Base-by-base conservation (phyloP, 2,797 vertebrate species). In the Acipenser oxyrinchus region DNA sequence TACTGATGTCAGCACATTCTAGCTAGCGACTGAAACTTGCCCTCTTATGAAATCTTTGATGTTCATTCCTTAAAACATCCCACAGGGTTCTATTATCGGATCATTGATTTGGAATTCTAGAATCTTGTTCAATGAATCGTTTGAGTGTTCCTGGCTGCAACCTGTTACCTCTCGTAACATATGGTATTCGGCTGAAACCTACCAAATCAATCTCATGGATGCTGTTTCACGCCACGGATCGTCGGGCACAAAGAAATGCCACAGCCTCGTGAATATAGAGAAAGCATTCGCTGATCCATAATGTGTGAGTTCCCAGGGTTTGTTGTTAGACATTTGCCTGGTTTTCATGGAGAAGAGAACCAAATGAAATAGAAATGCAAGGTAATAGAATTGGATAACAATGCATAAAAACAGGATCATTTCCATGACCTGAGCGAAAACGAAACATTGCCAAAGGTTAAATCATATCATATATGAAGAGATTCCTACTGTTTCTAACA, bases 91-190 rank as follows among this genome's bases (percentile, higher is more conserved):
- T 23, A 65, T 71, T 68, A 71, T 71, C 37, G 51, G 59, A 63
- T 60, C 53, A 61, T 65, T 71, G 62, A 64, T 68, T 65, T 62
- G 15, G 13, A 65, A 62, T 55, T 23, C 48, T 63, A 53, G 57
- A 68, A 51, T 58, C 50, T 55, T 65, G 6, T 62, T 59, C 51
- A 10, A 10, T 59, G 66, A 68, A 62, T 68, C 61, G 70, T 51
- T 68, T 65, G 53, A 68, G 48, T 71, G 59, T 48, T 5, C 18
- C 51, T 60, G 66, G 60, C 58, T 68, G 12, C 66, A 68, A 61
- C 70, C 66, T 68, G 70, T 68, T 70, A 55, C 61, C 49, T 51
- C 18, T 18, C 51, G 48, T 63, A 65, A 55, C 70, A 71, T 71
- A 68, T 71, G 70, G 66, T 52, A 51, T 59, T 15, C 58, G 37